A percentile compares a stretch with the other conserved stretches of the same genome.
Conservation (phyloP, 2,888 invertebrate genomes). For the Galeopsomyia nigrocyanea region DNA sequence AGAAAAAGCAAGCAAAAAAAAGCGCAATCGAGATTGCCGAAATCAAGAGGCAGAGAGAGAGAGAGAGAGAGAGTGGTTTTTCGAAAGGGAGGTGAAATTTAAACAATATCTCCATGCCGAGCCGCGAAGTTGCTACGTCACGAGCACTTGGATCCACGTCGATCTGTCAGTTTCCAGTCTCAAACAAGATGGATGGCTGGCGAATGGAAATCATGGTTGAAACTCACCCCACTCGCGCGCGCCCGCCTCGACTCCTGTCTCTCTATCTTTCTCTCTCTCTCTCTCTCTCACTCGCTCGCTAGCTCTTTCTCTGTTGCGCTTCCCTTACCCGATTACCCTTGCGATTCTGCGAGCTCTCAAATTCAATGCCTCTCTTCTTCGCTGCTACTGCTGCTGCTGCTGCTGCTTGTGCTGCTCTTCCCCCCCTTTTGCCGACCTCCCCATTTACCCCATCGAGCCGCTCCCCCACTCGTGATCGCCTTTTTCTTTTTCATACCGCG, state of each 20-base stretch:
- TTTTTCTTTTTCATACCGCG: constrained; percentile 49
- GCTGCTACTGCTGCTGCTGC: no score
- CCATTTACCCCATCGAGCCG: constrained; percentile 6
- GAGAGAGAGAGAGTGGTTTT: constrained; percentile 4
- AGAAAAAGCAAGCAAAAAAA: no score
- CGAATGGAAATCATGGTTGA: constrained; percentile 75
- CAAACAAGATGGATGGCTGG: constrained; percentile 77
- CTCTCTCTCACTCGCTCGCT: constrained; percentile 40
- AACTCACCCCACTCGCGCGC: constrained; percentile 57
- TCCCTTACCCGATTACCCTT: constrained; percentile 46
- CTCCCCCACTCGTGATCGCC: constrained; percentile 22
- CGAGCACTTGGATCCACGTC: constrained; percentile 68
- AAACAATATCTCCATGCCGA: constrained; percentile 51
- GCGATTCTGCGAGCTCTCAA: constrained; percentile 51
- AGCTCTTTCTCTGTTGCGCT: constrained; percentile 41
- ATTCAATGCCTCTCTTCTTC: constrained; percentile 50
- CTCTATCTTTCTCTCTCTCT: no score
- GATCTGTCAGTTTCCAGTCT: constrained; percentile 71
- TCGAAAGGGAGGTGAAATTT: constrained; percentile 45
- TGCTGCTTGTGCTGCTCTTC: constrained; percentile 9
- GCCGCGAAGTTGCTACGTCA: constrained; percentile 67
- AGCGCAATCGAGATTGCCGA: constrained; percentile 21
- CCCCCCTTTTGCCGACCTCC: constrained; percentile 31
- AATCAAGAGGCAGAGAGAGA: constrained; percentile 6
- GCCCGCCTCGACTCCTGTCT: neutral